phyloP scores from a whole-genome alignment of 2,113 vertebrate species.

The Crypturellus undulatus region DNA sequence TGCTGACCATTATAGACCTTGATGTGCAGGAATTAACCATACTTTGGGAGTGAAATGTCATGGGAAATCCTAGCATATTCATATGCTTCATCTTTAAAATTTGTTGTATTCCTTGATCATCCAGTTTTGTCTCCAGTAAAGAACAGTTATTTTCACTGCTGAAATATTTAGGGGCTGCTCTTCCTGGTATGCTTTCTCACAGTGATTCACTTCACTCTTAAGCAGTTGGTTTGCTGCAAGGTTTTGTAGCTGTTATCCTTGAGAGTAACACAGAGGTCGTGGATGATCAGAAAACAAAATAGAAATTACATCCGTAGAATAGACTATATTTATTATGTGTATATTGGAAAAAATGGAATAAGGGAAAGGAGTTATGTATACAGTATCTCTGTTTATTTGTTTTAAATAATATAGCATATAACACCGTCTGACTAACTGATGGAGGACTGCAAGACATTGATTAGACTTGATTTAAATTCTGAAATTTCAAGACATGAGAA shows the following conservation, averaged over 20 bases:
- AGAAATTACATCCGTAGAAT: not conserved
- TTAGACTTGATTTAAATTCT: not conserved
- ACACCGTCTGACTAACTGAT: not conserved
- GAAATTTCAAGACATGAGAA: not conserved
- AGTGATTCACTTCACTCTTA: not conserved
- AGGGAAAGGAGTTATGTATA: not conserved
- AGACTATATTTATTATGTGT: not conserved
- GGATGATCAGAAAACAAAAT: slow-evolving; percentile 29
- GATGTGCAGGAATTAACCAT: not conserved
- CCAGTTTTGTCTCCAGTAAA: not conserved
- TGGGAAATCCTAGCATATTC: not conserved
- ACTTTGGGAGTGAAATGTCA: not conserved
- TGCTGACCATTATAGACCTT: not conserved
- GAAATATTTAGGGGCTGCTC: accelerated
- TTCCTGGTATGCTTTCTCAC: not conserved
- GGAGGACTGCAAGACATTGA: not conserved
- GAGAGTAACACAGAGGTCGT: slow-evolving; percentile 6
- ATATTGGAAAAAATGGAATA: not conserved
- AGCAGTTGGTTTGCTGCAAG: slow-evolving; percentile 39
- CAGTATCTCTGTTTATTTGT: not conserved
- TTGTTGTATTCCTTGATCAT: not conserved
- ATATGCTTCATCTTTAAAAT: not conserved
- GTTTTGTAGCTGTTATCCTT: slow-evolving; percentile 27
- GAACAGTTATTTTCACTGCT: not conserved
- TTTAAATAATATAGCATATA: not conserved